A percentile compares a stretch with the other conserved stretches of the same genome.
Conservation (phyloP, 1,140 invertebrate genomes). For the Rhagoletis pomonella region DNA sequence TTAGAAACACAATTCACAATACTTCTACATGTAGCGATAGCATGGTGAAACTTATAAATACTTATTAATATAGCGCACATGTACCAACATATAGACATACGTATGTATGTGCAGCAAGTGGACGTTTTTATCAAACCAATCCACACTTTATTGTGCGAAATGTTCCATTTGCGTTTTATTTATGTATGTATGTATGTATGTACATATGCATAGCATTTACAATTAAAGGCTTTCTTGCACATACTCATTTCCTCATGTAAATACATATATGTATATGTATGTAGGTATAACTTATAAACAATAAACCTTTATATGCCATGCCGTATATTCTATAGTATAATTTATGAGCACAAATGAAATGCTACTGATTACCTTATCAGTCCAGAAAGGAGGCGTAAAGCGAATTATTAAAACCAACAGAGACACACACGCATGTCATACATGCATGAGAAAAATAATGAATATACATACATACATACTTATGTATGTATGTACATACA, state of each 20-base stretch:
- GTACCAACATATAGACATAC: not conserved
- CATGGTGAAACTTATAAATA: not conserved
- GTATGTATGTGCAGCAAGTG: not conserved
- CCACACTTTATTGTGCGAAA: not conserved
- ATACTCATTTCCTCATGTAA: not conserved
- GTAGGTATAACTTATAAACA: not conserved
- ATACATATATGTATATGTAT: not conserved
- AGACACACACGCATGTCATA: too few relatives aligned
- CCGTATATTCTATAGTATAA: not conserved
- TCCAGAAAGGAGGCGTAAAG: constrained; percentile 8
- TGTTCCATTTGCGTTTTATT: not conserved
- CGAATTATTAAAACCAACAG: not conserved
- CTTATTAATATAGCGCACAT: not conserved
- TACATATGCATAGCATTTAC: not conserved
- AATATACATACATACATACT: too few relatives aligned
- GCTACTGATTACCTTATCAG: constrained; percentile 1
- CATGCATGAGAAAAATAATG: not conserved
- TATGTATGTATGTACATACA: not conserved
- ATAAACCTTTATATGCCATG: not conserved
- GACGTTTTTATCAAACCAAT: not conserved
- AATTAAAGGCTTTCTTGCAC: constrained; percentile 44
- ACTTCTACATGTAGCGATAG: not conserved
- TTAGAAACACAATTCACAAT: not conserved
- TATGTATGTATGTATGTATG: too few relatives aligned
- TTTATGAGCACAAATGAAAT: not conserved